These are phyloP conservation scores for Cyprinodon tularosa DNA, from an alignment of 2,113 vertebrate species.

Conservation along the genomic window DNA sequence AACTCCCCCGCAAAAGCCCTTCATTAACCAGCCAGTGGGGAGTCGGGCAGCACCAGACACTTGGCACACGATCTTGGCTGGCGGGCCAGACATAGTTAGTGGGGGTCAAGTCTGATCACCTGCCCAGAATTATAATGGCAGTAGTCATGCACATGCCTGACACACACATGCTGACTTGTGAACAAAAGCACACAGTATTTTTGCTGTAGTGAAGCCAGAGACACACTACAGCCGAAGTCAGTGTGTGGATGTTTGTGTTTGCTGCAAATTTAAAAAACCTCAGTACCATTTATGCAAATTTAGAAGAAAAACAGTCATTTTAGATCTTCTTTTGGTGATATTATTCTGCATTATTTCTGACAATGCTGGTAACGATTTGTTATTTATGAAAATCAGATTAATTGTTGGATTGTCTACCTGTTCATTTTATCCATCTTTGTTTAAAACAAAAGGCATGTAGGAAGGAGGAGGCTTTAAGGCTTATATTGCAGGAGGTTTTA, in stretches of 20 bases:
- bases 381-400: background rate
- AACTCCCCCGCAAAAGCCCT: conserved; percentile 69
- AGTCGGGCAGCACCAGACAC: conserved; percentile 76
- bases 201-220: background rate
- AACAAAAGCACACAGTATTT: conserved; percentile 14
- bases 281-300: background rate
- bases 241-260: background rate
- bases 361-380: background rate
- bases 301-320: background rate
- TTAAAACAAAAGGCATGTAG: background rate
- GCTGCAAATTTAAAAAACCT: background rate
- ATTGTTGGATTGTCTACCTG: background rate
- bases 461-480: too few relatives aligned
- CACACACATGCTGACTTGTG: conserved; percentile 48
- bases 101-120: conserved; percentile 81
- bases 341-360: background rate
- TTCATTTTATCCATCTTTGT: background rate
- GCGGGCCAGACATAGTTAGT: conserved; percentile 79
- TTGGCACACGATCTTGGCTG: conserved; percentile 79
- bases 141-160: conserved; percentile 65
- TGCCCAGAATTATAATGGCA: conserved; percentile 81
- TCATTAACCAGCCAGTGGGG: conserved; percentile 80
- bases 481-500: too few relatives aligned
- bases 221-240: conserved; percentile 1
- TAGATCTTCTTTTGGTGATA: background rate